Evolutionary conservation across 23 tunicate species (phyloP).

Genomic region (Pegea sp.): DNA sequence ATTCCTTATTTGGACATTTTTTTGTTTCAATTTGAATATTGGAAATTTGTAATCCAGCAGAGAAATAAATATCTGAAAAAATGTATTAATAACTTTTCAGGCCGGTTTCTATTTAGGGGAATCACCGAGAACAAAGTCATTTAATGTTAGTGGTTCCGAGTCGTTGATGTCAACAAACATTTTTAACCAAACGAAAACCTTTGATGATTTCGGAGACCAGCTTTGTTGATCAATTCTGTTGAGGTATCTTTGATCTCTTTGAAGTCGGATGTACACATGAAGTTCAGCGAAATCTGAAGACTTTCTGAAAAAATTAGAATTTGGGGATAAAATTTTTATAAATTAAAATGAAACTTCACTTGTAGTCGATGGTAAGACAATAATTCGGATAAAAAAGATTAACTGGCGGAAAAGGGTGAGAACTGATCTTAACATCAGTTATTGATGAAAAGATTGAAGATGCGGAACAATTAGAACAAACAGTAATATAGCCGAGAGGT

Average conservation of each 20-base stretch:
- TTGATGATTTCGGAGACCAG: not conserved
- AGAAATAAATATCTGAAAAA: not conserved
- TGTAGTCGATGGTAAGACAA: slow-evolving; percentile 45
- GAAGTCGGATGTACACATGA: not conserved
- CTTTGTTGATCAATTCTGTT: not conserved
- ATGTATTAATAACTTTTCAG: no score
- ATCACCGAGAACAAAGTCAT: slow-evolving; percentile 2
- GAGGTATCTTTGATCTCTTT: not conserved
- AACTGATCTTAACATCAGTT: not conserved
- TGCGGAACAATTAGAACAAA: not conserved
- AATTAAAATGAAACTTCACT: slow-evolving; percentile 1
- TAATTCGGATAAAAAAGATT: slow-evolving; percentile 26
- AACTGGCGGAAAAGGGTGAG: slow-evolving; percentile 29
- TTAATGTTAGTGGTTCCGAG: not conserved
- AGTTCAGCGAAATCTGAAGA: no score
- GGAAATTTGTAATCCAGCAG: not conserved
- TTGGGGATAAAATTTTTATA: not conserved
- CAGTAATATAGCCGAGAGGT: not conserved
- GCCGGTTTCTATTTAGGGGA: slow-evolving; percentile 1
- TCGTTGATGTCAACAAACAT: not conserved
- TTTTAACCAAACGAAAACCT: not conserved
- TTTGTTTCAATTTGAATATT: slow-evolving; percentile 23
- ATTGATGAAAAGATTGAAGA: not conserved
- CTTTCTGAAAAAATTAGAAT: not conserved
- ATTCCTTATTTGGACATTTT: slow-evolving; percentile 7